These are phyloP conservation scores for Uria lomvia DNA, from an alignment of 2,113 vertebrate genomes.

Conservation along the genomic window DNA sequence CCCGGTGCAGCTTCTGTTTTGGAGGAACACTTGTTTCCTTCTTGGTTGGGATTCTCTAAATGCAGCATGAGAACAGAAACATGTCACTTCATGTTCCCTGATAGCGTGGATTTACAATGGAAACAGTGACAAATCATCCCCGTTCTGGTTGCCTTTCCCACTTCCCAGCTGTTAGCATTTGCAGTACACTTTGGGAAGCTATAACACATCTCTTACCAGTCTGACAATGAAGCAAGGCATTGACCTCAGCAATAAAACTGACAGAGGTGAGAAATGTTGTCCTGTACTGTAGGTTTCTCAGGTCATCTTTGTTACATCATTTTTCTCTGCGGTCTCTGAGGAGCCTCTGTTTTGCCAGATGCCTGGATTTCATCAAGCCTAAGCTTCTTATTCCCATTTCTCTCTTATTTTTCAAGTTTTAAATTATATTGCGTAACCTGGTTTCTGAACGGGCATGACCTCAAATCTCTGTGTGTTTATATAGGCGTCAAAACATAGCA, in stretches of 20 bases:
- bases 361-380: slow-evolving; percentile 7
- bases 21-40: neutral
- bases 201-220: neutral
- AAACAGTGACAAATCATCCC: neutral
- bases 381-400: slow-evolving; percentile 14
- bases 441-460: neutral
- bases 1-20: neutral
- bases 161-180: neutral
- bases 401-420: neutral
- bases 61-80: neutral
- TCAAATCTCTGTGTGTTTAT: neutral
- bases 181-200: neutral
- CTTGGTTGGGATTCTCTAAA: neutral
- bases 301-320: neutral
- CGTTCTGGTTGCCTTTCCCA: neutral
- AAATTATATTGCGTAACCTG: neutral
- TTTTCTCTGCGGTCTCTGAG: neutral
- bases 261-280: neutral
- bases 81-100: neutral
- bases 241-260: neutral
- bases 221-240: neutral
- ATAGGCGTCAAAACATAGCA: neutral
- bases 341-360: neutral
- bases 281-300: neutral
- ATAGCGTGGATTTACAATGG: neutral